Evolutionary conservation across 2,797 vertebrate species (phyloP), one percentile per base, ranked within the genome.

Genomic region (Aldrovandia affinis): DNA sequence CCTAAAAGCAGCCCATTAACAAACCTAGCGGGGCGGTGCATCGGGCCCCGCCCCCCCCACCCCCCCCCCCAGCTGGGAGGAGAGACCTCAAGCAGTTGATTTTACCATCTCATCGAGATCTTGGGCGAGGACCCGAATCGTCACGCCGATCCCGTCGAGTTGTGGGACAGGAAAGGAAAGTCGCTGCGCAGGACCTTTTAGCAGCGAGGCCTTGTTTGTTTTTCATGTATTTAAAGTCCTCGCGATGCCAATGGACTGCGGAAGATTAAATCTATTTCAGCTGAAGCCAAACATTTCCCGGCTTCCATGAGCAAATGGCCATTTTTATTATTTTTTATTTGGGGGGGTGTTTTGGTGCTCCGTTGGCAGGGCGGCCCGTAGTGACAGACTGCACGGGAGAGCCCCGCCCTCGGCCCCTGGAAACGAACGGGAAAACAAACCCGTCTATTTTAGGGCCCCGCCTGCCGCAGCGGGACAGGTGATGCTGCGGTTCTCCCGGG

Each of bases 1-100:
- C 85, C 83, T 79, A 83, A 85, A 75, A 83, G 87, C 84, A 65
- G 86, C 78, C 85, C 81, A 70, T 89, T 89, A 88, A 88, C 88
- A 88, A 87, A 79, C 86, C 78, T 80, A 84, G 78, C 81, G 81
- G 18, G 68, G 44, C 68, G 55, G 1, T 55, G 59, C 33, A 54
- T 28, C 18, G 12, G 15, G 9, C 10, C 1, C 75, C 50, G 50
- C 52, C 50, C 61, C 61, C 84, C 75, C 77, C 82, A 75, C 86
- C 79, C 61, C 54, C n/a, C n/a, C n/a, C n/a, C n/a, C n/a, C n/a
- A n/a, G n/a, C n/a, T n/a, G n/a, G n/a, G n/a, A n/a, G n/a, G n/a
- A n/a, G n/a, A 47, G 42, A 42, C 70, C 70, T 39, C 42, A 22
- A n/a, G 78, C 73, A 77, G 79, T 36, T n/a, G 85, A 86, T 84